Evolutionary conservation across 2,113 vertebrate species (phyloP).

Genomic region (Tachysurus fulvidraco): DNA sequence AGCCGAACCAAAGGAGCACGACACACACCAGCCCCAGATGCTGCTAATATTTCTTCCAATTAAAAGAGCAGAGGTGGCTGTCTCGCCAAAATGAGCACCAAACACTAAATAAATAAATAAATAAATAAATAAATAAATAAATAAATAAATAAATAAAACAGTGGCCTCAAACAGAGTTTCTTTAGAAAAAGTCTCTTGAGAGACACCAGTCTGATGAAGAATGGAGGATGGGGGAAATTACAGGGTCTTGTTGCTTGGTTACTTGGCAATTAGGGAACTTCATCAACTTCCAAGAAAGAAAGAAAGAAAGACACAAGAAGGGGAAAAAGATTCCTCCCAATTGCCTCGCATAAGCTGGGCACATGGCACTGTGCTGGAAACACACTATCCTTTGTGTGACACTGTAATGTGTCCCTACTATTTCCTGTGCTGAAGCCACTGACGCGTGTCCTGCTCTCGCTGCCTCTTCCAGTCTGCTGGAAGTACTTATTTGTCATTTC

Average conservation of each 20-base stretch:
- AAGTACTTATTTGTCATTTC: conserved; percentile 62
- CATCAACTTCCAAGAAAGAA: conserved; percentile 55
- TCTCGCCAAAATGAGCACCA: conserved; percentile 39
- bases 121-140: conserved; percentile 50
- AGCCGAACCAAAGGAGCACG: conserved; percentile 62
- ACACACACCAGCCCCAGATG: conserved; percentile 63
- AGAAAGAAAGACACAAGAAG: conserved; percentile 24
- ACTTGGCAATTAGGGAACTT: conserved; percentile 56
- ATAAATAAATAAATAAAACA: conserved; percentile 55
- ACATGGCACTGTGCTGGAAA: conserved; percentile 42
- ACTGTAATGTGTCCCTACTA: conserved; percentile 53
- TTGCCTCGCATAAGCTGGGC: conserved; percentile 33
- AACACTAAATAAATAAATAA: not conserved
- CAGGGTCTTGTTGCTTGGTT: conserved; percentile 48
- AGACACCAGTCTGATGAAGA: conserved; percentile 43
- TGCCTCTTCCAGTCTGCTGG: conserved; percentile 51
- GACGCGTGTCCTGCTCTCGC: conserved; percentile 39
- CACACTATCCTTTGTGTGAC: conserved; percentile 54
- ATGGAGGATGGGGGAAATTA: conserved; percentile 40
- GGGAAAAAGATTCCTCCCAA: conserved; percentile 36
- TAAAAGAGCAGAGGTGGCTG: conserved; percentile 56
- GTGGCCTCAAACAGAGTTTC: conserved; percentile 57
- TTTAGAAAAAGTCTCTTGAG: conserved; percentile 48
- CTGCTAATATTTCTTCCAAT: conserved; percentile 69
- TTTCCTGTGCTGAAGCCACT: conserved; percentile 56